phyloP scores from a whole-genome alignment of 2,113 vertebrate genomes.

The Lampris incognitus region DNA sequence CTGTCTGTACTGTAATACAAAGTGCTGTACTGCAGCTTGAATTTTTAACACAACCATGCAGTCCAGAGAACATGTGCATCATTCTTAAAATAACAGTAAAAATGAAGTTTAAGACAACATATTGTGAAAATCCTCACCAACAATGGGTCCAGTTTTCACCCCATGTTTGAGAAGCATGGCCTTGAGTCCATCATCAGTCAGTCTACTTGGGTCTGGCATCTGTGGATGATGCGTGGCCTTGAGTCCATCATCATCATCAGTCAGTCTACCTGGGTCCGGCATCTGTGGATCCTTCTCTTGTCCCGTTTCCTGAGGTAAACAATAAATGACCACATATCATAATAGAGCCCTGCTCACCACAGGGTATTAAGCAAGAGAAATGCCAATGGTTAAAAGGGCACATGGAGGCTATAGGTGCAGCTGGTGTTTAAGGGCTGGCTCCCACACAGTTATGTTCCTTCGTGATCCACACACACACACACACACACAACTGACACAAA shows the following conservation, averaged over 20 bases:
- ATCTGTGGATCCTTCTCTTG: constrained; percentile 29
- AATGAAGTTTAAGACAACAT: not conserved
- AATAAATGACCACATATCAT: not conserved
- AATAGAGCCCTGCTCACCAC: no score
- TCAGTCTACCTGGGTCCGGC: constrained; percentile 76
- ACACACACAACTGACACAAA: no score
- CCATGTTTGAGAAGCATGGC: constrained; percentile 77
- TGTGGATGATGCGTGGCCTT: constrained; percentile 70
- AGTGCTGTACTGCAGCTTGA: no score
- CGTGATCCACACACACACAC: no score
- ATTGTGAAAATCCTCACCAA: constrained; percentile 72
- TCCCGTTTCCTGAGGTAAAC: constrained; percentile 34
- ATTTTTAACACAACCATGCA: no score
- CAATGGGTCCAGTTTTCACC: constrained; percentile 85
- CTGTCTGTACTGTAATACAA: no score
- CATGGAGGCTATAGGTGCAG: no score
- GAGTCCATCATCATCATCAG: constrained; percentile 74
- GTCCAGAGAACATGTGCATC: no score
- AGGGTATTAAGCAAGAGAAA: no score
- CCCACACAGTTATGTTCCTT: no score
- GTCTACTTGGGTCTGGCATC: constrained; percentile 65
- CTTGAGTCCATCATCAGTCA: constrained; percentile 83
- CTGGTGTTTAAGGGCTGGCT: no score
- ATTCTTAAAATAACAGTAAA: not conserved
- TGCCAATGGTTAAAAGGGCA: no score